Evolutionary conservation across 2,888 invertebrate genomes (phyloP), one percentile per base, ranked within the genome.

Genomic region (Drosophila borealis): DNA sequence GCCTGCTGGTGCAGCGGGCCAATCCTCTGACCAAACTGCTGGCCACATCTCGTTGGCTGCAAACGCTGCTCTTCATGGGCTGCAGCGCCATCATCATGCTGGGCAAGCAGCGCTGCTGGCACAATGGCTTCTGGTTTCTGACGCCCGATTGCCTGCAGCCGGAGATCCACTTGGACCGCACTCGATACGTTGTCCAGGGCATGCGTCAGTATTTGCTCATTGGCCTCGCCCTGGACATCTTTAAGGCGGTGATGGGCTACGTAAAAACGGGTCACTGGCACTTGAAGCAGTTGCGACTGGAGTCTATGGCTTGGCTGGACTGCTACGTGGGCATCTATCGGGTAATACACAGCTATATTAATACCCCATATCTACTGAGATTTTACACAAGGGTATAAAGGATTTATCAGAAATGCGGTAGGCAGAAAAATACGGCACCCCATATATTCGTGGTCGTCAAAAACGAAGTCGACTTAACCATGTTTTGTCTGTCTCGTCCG

Each of bases 311-410:
- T 4, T 87, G 89, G 53, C 65, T 91, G 3, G 74, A 82, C 45
- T 73, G 83, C 34, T 91, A 91, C 51, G 78, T 89, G 17, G 87
- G 85, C 36, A 77, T 91, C 34, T 91, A 91, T 66, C 80, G 90
- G 68, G 91, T 91, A 82, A 77, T 67, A n/a, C 41, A 37, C 1
- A 13, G 13, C 13, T 13, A 13, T 11, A 11, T 36, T 8, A 8
- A 29, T 25, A 25, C 17, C 17, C 17, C 2, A 17, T 17, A 17
- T 1, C 1, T 17, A 17, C 6, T 25, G 25, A 25, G 6, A 25
- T 25, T 21, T 21, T 6, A 25, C 6, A 25, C 2, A 25, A 25
- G 34, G 11, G 11, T 11, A 11, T 4, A 34, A 11, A 11, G 11
- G 9, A 34, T 34, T 34, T 34, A 3, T 34, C 11, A 3, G 34